Evolutionary conservation across 2,113 vertebrate genomes (phyloP), one percentile per base, ranked within the genome.

Genomic region (Eulemur macaco): DNA sequence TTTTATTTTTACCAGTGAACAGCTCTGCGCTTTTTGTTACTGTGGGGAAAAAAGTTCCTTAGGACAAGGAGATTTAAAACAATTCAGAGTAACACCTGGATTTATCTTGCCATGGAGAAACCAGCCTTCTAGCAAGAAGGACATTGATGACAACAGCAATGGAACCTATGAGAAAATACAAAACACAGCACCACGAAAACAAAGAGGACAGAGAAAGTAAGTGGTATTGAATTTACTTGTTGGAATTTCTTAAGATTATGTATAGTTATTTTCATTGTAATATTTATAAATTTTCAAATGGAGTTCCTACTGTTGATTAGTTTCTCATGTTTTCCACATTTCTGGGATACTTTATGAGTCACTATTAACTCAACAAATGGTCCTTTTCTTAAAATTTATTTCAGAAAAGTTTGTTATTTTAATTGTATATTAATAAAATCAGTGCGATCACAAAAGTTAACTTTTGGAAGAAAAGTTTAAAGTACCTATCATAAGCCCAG

Each of bases 1-100:
- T 95, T 96, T 94, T 31, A 66, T 37, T 97, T 69, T 93, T 95
- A 85, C 95, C 98, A 99, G 99, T 93, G 99, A 99, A 98, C 99
- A 99, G 98, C 99, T 99, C 98, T 99, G 99, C 98, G 99, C 99
- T 98, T 99, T 99, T 98, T 99, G 99, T 98, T 99, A 99, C 98
- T 99, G 99, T 97, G 99, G 99, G 84, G 99, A 99, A 83, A 98
- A 99, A 83, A 99, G 99, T 98, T 99, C 99, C 34, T 98, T 99
- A 98, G 99, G 99, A 94, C 99, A 99, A 98, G 99, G 99, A 71
- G 99, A 99, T 92, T 98, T 99, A 96, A 99, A 99, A 97, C 99
- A 99, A 80, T 99, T 99, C 56, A 98, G 99, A 96, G 99, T 99
- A 13, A 99, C 99, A 2, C 99, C 99, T 20, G 99, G 99, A 92